These are phyloP conservation scores for Notarius quadriscutis DNA, from an alignment of 2,113 vertebrate species.

Conservation along the genomic window DNA sequence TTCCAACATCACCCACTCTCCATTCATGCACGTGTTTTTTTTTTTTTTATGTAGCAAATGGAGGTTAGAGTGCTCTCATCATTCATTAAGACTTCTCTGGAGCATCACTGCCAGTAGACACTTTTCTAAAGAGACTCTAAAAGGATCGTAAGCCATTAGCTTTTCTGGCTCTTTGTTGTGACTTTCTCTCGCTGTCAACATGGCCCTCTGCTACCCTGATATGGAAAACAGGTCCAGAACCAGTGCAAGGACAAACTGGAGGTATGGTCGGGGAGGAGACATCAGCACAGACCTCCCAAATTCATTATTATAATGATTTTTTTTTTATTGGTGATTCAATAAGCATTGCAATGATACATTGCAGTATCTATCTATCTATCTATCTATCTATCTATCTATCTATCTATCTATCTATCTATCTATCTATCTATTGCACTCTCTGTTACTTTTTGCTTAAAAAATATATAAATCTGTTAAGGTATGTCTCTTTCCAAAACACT, in stretches of 20 bases:
- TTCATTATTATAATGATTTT: background rate
- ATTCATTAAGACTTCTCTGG: slow-evolving; percentile 32
- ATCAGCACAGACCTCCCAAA: background rate
- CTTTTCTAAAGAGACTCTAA: slow-evolving; percentile 31
- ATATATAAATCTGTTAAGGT: background rate
- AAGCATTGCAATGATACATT: background rate
- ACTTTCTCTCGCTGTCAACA: slow-evolving; percentile 7
- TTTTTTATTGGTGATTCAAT: background rate
- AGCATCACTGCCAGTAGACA: slow-evolving; percentile 2
- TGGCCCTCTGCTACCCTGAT: slow-evolving; percentile 9
- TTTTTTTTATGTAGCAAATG: slow-evolving; percentile 9
- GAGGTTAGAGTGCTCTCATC: background rate
- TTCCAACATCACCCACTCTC: background rate
- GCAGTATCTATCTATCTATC: no score
- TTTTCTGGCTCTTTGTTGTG: slow-evolving; percentile 5
- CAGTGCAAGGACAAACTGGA: background rate
- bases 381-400: no score
- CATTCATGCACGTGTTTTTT: background rate
- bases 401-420: no score
- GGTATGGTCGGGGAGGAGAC: background rate
- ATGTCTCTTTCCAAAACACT: background rate
- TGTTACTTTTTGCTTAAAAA: background rate
- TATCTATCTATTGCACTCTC: background rate
- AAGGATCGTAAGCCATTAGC: slow-evolving; percentile 31
- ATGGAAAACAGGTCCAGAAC: background rate